These are phyloP conservation scores for Acronicta psi DNA, from an alignment of 2,888 invertebrate genomes.

Conservation along the genomic window DNA sequence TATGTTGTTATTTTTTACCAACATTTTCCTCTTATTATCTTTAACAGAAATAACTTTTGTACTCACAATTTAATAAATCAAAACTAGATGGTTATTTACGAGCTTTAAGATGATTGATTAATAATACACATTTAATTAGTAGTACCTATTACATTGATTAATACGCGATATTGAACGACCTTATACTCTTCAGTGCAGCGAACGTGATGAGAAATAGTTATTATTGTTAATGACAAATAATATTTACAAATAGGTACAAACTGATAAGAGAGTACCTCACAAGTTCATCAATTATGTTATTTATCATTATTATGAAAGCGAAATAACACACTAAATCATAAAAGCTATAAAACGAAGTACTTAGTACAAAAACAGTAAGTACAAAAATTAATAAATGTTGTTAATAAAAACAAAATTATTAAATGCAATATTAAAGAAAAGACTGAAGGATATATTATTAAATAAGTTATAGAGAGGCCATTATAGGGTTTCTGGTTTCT, in stretches of 20 bases:
- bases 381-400: no score
- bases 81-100: background rate
- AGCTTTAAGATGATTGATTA: background rate
- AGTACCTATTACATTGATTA: conserved; percentile 4
- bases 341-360: no score
- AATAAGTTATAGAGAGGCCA: no score
- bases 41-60: background rate
- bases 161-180: conserved; percentile 8
- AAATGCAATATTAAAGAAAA: no score
- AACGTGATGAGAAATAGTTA: conserved; percentile 20
- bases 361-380: no score
- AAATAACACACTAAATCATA: no score
- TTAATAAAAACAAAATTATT: no score
- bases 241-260: background rate
- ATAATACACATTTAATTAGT: background rate
- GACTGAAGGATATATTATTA: no score
- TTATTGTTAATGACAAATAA: background rate
- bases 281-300: no score
- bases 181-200: conserved; percentile 4
- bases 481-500: no score
- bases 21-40: background rate
- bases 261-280: no score
- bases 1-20: background rate
- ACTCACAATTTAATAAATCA: background rate
- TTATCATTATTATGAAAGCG: no score